These are phyloP conservation scores for Carabus problematicus DNA, from an alignment of 2,888 invertebrate species.

Conservation along the genomic window DNA sequence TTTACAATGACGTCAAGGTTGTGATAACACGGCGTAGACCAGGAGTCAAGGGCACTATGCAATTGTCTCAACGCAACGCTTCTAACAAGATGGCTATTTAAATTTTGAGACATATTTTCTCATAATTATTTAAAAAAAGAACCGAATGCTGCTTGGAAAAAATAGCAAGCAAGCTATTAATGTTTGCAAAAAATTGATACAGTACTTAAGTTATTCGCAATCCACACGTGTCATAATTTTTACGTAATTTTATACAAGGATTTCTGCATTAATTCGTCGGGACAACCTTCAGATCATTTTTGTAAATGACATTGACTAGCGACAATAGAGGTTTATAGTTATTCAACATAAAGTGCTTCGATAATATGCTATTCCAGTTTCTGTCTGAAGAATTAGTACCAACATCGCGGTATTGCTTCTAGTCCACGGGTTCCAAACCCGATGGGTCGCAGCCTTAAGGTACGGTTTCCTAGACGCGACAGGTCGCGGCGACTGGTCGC, in stretches of 20 bases:
- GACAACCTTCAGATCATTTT: conserved; percentile 19
- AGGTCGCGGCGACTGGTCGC: too few species aligned
- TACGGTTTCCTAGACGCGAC: too few species aligned
- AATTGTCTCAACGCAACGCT: too few species aligned
- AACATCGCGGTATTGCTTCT: too few species aligned
- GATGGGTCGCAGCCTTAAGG: too few species aligned
- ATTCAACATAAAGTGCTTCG: too few species aligned
- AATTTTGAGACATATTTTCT: conserved; percentile 11
- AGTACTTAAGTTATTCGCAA: conserved; percentile 1
- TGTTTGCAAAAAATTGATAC: conserved; percentile 18
- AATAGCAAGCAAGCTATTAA: too few species aligned
- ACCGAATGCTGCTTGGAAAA: background rate
- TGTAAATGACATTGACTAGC: conserved; percentile 32
- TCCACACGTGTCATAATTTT: conserved; percentile 33
- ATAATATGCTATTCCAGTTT: too few species aligned
- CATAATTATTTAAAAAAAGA: conserved; percentile 23
- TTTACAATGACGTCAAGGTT: conserved; percentile 33
- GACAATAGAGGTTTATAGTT: too few species aligned
- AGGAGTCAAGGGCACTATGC: conserved; percentile 28
- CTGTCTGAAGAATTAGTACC: too few species aligned
- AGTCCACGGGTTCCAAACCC: too few species aligned
- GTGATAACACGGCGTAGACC: conserved; percentile 29
- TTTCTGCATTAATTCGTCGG: conserved; percentile 31
- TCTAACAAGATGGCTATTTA: background rate
- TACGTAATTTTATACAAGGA: conserved; percentile 34